Percentiles rank a stretch among this genome's conserved stretches.
phyloP scores from a whole-genome alignment of 2,888 invertebrate genomes.

The Rhingia campestris region DNA sequence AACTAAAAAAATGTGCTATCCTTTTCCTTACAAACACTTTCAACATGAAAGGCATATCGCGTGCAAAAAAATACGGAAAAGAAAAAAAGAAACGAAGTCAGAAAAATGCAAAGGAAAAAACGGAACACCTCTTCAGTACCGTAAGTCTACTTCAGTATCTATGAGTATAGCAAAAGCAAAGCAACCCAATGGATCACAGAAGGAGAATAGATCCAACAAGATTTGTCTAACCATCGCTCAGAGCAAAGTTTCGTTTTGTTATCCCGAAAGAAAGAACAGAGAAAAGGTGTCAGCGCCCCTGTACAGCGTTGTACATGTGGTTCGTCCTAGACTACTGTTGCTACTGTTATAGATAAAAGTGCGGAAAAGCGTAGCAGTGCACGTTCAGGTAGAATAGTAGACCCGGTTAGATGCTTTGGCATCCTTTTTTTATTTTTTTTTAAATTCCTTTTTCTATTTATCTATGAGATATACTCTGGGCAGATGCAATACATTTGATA shows the following conservation, averaged over 20 bases:
- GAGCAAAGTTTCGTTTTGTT: conserved; percentile 55
- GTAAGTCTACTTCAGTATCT: conserved; percentile 18
- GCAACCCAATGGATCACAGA: conserved; percentile 37
- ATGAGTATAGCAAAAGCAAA: conserved; percentile 11
- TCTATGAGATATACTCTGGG: conserved; percentile 49
- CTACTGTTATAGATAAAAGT: conserved; percentile 53
- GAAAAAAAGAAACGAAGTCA: not conserved
- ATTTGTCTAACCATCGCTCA: conserved; percentile 53
- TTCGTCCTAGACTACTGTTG: not conserved
- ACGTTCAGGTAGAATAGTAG: conserved; percentile 57
- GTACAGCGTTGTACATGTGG: conserved; percentile 4
- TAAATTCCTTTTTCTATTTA: conserved; percentile 42
- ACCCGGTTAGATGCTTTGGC: conserved; percentile 50
- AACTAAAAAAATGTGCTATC: not conserved
- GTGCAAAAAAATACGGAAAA: not conserved
- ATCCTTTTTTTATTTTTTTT: conserved; percentile 16
- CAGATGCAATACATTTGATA: conserved; percentile 72
- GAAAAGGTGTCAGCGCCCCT: conserved; percentile 67
- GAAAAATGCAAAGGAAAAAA: conserved; percentile 4
- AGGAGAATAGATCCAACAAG: conserved; percentile 46
- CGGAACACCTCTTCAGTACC: conserved; percentile 16
- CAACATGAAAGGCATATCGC: conserved; percentile 14
- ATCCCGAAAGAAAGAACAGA: conserved; percentile 50
- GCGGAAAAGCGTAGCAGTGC: conserved; percentile 51
- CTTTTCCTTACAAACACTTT: conserved; percentile 1